These are phyloP conservation scores for Ommatoiulus sabulosus DNA, from an alignment of 2,888 invertebrate species.

Conservation along the genomic window DNA sequence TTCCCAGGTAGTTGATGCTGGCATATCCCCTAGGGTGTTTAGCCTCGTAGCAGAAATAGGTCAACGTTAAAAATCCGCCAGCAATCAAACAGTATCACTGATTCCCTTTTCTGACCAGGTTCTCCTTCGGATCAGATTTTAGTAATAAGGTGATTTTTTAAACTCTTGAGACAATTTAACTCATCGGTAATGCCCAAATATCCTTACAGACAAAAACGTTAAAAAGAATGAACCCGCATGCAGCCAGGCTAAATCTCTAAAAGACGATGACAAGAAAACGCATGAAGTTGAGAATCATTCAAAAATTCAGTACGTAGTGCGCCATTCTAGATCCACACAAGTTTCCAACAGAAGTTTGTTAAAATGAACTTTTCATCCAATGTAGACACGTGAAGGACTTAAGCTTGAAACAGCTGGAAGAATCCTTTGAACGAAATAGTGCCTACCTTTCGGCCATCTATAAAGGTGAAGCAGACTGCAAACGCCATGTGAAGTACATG, in stretches of 20 bases:
- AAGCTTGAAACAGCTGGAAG: neutral
- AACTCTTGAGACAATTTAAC: neutral
- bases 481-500: neutral
- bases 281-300: neutral
- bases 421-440: neutral
- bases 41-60: too few relatives aligned
- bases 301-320: neutral
- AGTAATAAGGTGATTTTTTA: neutral
- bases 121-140: too few relatives aligned
- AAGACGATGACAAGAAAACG: neutral
- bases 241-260: neutral
- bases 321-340: neutral
- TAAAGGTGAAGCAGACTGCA: slow-evolving; percentile 48
- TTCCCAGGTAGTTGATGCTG: too few relatives aligned
- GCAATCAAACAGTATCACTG: too few relatives aligned
- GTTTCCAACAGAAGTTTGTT: neutral
- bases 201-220: neutral
- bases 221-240: neutral
- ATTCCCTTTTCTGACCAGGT: neutral
- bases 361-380: too few relatives aligned
- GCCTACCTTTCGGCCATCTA: neutral
- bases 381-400: slow-evolving; percentile 30
- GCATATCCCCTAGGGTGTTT: too few relatives aligned
- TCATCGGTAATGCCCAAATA: neutral
- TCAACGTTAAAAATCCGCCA: too few relatives aligned